These are phyloP conservation scores for Lypha dubia DNA, from an alignment of 2,888 invertebrate species.

Conservation along the genomic window DNA sequence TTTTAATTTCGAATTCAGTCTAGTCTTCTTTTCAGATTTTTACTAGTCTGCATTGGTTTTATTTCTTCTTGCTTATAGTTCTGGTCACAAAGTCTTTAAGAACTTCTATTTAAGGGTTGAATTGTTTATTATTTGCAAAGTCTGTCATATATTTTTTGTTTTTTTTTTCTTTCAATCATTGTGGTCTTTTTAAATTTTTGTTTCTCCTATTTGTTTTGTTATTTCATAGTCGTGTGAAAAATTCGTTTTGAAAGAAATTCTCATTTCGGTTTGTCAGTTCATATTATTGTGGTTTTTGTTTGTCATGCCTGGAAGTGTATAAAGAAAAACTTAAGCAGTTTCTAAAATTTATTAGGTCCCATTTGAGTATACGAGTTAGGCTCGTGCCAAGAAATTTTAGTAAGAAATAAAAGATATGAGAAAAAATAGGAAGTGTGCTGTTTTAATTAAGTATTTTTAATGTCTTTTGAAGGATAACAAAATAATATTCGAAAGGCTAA, in stretches of 20 bases:
- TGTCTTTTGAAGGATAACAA: background rate
- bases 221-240: constrained; percentile 21
- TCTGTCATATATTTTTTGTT: background rate
- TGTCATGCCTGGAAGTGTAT: background rate
- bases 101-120: constrained; percentile 31
- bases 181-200: background rate
- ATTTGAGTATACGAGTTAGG: constrained; percentile 66
- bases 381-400: constrained; percentile 43
- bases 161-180: constrained; percentile 20
- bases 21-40: constrained; percentile 6
- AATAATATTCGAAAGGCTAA: background rate
- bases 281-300: constrained; percentile 53
- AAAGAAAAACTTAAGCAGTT: background rate
- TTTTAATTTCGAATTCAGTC: constrained; percentile 26
- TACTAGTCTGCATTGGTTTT: constrained; percentile 6
- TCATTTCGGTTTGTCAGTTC: constrained; percentile 54
- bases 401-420: background rate
- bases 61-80: constrained; percentile 21
- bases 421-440: background rate
- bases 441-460: background rate
- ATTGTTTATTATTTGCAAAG: background rate
- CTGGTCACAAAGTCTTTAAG: constrained; percentile 18
- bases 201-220: constrained; percentile 44
- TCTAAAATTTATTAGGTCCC: constrained; percentile 56
- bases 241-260: constrained; percentile 24